Evolutionary conservation across 2,888 invertebrate species (phyloP).

Genomic region (Hirudinaria manillensis): DNA sequence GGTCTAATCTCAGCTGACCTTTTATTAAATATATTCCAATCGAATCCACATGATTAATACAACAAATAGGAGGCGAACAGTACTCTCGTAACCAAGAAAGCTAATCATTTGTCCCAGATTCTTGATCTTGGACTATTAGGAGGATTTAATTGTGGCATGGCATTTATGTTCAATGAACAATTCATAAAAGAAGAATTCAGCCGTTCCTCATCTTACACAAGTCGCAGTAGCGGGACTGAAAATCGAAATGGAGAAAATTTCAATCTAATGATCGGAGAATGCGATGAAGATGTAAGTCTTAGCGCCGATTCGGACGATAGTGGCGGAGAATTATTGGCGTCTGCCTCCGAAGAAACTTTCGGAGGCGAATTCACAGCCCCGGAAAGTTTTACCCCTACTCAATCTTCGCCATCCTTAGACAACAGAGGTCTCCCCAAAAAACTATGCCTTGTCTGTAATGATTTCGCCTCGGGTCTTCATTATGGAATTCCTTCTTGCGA

Average conservation of each 20-base stretch:
- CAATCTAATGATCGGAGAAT: conserved; percentile 4
- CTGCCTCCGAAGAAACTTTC: conserved; percentile 6
- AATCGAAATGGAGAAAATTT: background rate
- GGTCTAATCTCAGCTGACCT: too few species aligned
- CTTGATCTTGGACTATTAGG: too few species aligned
- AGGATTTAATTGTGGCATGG: conserved; percentile 7
- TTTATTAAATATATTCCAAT: too few species aligned
- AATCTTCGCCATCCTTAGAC: conserved; percentile 6
- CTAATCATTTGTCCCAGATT: too few species aligned
- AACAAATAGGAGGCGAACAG: too few species aligned
- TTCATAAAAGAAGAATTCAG: conserved; percentile 18
- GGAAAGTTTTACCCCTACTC: background rate
- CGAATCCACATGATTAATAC: too few species aligned
- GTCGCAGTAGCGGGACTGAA: background rate
- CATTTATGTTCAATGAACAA: conserved; percentile 12
- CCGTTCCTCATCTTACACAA: background rate
- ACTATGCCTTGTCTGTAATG: conserved; percentile 87
- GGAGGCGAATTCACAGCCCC: conserved; percentile 1
- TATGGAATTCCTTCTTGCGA: conserved; percentile 86
- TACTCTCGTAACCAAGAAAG: too few species aligned
- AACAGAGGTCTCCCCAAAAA: conserved; percentile 48
- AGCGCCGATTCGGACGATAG: conserved; percentile 31
- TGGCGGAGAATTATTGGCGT: conserved; percentile 18
- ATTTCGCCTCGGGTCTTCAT: conserved; percentile 90
- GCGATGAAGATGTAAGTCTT: conserved; percentile 26